A percentile compares a stretch with the other conserved stretches of the same genome.
These are phyloP conservation scores for Catocala nupta DNA, from an alignment of 2,888 invertebrate genomes.

Conservation along the genomic window DNA sequence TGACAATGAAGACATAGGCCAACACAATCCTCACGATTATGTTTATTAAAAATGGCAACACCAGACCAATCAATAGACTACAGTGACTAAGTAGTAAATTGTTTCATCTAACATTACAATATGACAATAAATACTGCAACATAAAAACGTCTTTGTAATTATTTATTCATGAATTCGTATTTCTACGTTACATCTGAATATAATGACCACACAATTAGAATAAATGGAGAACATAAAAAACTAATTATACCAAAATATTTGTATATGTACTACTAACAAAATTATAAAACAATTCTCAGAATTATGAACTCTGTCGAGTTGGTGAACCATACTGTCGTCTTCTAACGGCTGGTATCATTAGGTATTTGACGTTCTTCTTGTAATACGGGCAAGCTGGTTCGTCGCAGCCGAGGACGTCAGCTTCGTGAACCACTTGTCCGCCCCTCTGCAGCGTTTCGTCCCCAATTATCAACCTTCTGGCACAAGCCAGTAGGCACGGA, in stretches of 20 bases:
- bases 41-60: too few relatives aligned
- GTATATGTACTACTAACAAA: slow-evolving; percentile 33
- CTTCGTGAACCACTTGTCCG: slow-evolving; percentile 63
- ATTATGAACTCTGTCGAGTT: slow-evolving; percentile 54
- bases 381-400: slow-evolving; percentile 82
- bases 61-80: too few relatives aligned
- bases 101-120: too few relatives aligned
- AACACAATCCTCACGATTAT: slow-evolving; percentile 25
- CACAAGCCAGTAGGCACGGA: slow-evolving; percentile 76
- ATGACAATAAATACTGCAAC: too few relatives aligned
- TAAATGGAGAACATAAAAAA: slow-evolving; percentile 5
- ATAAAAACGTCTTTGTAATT: too few relatives aligned
- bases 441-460: slow-evolving; percentile 70
- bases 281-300: slow-evolving; percentile 23
- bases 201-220: slow-evolving; percentile 27
- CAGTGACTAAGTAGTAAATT: too few relatives aligned
- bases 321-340: slow-evolving; percentile 69
- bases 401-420: slow-evolving; percentile 78
- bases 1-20: slow-evolving; percentile 41
- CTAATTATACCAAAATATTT: slow-evolving; percentile 7
- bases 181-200: slow-evolving; percentile 8
- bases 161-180: too few relatives aligned
- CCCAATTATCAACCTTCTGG: slow-evolving; percentile 71
- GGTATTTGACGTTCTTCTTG: slow-evolving; percentile 75
- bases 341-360: slow-evolving; percentile 74